Evolutionary conservation across 2,113 vertebrate species (phyloP).

Genomic region (Neogale vison): DNA sequence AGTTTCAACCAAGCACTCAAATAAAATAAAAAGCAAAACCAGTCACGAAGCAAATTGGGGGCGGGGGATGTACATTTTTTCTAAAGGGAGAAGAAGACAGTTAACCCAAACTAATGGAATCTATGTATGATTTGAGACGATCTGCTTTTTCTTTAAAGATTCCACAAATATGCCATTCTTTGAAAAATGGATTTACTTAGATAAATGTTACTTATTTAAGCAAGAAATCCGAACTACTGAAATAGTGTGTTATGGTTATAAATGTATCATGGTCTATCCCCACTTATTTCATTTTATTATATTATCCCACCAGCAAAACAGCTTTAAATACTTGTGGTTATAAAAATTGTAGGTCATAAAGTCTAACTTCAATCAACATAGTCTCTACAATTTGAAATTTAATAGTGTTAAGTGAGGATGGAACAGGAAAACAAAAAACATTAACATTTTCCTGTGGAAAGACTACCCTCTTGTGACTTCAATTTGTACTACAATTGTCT

Average conservation of each 20-base stretch:
- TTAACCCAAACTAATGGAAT: not conserved
- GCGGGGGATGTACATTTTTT: not conserved
- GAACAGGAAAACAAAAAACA: not conserved
- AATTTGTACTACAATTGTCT: not conserved
- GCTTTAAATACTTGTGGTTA: not conserved
- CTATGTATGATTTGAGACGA: not conserved
- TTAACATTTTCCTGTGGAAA: slow-evolving; percentile 1
- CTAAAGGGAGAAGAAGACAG: not conserved
- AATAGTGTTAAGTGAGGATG: not conserved
- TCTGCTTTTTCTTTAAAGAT: not conserved
- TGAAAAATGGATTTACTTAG: not conserved
- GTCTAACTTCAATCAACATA: not conserved
- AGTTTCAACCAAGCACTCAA: not conserved
- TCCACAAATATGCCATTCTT: not conserved
- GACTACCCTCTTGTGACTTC: slow-evolving; percentile 62
- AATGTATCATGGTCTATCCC: not conserved
- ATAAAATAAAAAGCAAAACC: not conserved
- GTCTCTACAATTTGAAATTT: not conserved
- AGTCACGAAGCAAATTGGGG: not conserved
- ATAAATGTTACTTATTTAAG: not conserved
- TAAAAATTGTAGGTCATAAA: not conserved
- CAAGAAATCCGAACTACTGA: not conserved
- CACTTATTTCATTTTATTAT: not conserved
- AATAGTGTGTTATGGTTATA: not conserved
- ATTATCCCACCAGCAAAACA: not conserved